These are phyloP conservation scores for Cetonia aurata DNA, from an alignment of 2,888 invertebrate genomes.

Conservation along the genomic window DNA sequence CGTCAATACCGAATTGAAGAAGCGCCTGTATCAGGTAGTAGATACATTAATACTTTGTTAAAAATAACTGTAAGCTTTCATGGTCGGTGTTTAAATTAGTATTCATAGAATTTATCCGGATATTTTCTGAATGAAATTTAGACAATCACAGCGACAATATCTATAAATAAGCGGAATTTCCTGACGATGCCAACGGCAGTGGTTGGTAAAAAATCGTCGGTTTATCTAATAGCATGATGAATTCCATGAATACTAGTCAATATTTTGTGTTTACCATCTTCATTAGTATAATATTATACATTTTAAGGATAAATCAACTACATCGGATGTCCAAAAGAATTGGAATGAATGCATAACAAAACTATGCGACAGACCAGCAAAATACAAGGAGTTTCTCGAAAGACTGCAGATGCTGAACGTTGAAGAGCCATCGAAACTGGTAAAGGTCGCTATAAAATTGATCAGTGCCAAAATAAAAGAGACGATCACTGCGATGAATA, in stretches of 20 bases:
- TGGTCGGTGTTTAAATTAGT: too few species aligned
- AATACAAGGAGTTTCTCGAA: slow-evolving; percentile 60
- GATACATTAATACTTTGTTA: slow-evolving; percentile 63
- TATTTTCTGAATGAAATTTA: too few species aligned
- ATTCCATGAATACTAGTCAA: too few species aligned
- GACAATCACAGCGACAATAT: too few species aligned
- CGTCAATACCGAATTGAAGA: slow-evolving; percentile 2
- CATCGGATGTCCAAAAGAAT: slow-evolving; percentile 51
- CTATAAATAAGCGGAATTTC: too few species aligned
- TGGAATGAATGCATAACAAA: slow-evolving; percentile 58
- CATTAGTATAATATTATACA: slow-evolving; percentile 1
- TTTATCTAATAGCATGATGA: too few species aligned
- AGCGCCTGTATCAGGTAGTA: background rate
- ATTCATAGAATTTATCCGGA: too few species aligned
- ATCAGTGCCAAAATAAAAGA: slow-evolving; percentile 60
- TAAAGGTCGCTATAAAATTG: slow-evolving; percentile 56
- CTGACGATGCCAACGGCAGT: too few species aligned
- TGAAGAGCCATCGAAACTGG: slow-evolving; percentile 51
- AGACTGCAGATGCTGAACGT: slow-evolving; percentile 43
- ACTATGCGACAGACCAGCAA: slow-evolving; percentile 60
- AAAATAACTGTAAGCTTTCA: too few species aligned
- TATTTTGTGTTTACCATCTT: too few species aligned
- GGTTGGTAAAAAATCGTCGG: too few species aligned
- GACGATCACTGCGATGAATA: slow-evolving; percentile 62
- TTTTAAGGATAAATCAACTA: too few species aligned